These are phyloP conservation scores for Vulpes ferrilata DNA, from an alignment of 2,113 vertebrate species.

Conservation along the genomic window DNA sequence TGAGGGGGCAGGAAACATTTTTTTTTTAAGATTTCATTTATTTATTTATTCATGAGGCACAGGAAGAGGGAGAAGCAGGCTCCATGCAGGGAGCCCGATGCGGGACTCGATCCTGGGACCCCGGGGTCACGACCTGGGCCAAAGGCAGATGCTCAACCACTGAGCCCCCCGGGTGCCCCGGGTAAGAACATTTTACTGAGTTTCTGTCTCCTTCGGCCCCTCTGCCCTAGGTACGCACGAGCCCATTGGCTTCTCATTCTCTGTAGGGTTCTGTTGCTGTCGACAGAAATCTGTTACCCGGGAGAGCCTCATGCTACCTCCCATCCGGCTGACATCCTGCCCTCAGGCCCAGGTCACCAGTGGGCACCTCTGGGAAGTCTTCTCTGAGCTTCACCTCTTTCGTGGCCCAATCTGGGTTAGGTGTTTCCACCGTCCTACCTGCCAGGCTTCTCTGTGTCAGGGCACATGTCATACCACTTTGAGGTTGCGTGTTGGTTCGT, in stretches of 20 bases:
- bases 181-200: not conserved
- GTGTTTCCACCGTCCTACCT: not conserved
- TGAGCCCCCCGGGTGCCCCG: too few species aligned
- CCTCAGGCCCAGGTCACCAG: not conserved
- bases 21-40: too few species aligned
- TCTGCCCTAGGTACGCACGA: not conserved
- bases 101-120: too few species aligned
- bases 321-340: not conserved
- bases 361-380: not conserved
- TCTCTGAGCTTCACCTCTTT: not conserved
- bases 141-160: too few species aligned
- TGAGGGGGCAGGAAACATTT: not conserved
- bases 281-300: not conserved
- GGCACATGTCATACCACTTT: not conserved
- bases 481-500: not conserved
- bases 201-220: not conserved
- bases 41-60: too few species aligned
- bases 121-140: too few species aligned
- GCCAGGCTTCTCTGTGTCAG: not conserved
- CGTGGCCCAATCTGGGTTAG: rapidly evolving
- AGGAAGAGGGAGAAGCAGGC: too few species aligned
- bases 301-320: not conserved
- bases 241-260: not conserved
- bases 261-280: not conserved
- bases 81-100: too few species aligned